Evolutionary conservation across 1,140 invertebrate species (phyloP), one percentile per base, ranked within the genome.

Genomic region (Hypothenemus hampei): DNA sequence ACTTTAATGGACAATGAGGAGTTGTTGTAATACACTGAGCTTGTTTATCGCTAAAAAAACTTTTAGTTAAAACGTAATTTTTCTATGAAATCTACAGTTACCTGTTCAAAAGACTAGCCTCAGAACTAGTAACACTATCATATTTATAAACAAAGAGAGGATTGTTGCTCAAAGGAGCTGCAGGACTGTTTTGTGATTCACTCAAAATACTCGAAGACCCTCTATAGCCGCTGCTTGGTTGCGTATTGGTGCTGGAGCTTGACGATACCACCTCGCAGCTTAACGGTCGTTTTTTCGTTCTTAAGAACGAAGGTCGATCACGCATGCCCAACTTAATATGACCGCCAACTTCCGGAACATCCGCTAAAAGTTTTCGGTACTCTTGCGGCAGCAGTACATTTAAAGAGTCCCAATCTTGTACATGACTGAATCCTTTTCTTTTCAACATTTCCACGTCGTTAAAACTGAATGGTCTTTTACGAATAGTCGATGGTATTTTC

Each of bases 361-460:
- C 85, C 46, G 85, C 78, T 45, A 91, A 66, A 37, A 87, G 77
- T 58, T 82, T 77, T 50, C 79, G 79, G 66, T 90, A 91, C 68
- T 95, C 89, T 44, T 77, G 74, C 0, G 91, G 92, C 31, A 96
- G 69, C 15, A 96, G 74, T 44, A 93, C 85, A 53, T 87, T 90
- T 24, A 96, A 73, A 1, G 89, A 93, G 65, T 93, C 88, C 91
- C 91, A 95, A 67, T 96, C 92, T 64, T 83, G 80, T 7, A 95
- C 83, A 64, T 93, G 89, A 18, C 80, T 80, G 54, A 93, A 84
- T 52, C 87, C 86, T 67, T 85, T 82, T 61, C 84, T 85, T 61
- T 84, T 84, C 11, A 93, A 70, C 19, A 81, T 78, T 70, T 93
- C 90, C 24, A 91, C 76, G 66, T 93, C 89, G 59, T 84, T 87